Evolutionary conservation across 2,888 invertebrate genomes (phyloP).

Genomic region (Brachynemurus nebulosus): DNA sequence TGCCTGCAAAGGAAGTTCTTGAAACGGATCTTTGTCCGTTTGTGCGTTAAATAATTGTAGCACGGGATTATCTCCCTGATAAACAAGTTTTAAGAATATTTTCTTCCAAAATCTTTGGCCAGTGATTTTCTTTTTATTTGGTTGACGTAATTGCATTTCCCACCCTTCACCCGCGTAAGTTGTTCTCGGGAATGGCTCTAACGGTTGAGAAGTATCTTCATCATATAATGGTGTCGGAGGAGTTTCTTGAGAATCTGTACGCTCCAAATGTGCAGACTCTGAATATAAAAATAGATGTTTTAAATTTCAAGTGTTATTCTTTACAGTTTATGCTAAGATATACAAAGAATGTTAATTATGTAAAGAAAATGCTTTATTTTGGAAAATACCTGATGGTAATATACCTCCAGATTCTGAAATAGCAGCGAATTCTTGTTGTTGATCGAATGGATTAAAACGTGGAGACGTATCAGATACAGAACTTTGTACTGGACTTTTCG

Average conservation of each 20-base stretch:
- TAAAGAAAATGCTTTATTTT: background rate
- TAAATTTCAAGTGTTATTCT: no score
- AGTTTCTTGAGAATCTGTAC: slow-evolving; percentile 56
- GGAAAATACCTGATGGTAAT: slow-evolving; percentile 28
- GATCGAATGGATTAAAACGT: slow-evolving; percentile 67
- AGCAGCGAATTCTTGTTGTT: slow-evolving; percentile 34
- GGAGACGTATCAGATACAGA: slow-evolving; percentile 46
- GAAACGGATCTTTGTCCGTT: slow-evolving; percentile 82
- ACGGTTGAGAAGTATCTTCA: slow-evolving; percentile 81
- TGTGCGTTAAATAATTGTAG: slow-evolving; percentile 74
- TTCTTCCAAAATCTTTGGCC: slow-evolving; percentile 96
- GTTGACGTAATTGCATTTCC: slow-evolving; percentile 93
- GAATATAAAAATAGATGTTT: slow-evolving; percentile 13
- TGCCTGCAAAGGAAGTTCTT: slow-evolving; percentile 86
- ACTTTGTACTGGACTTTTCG: slow-evolving; percentile 37
- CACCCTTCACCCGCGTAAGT: slow-evolving; percentile 72
- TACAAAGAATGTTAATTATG: no score
- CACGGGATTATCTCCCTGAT: slow-evolving; percentile 68
- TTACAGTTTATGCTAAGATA: no score
- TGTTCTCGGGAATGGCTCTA: slow-evolving; percentile 80
- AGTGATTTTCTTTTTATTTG: slow-evolving; percentile 92
- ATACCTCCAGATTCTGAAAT: no score
- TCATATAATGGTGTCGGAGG: slow-evolving; percentile 90
- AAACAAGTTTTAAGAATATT: slow-evolving; percentile 68
- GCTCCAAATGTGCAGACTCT: slow-evolving; percentile 28